Evolutionary conservation across 2,113 vertebrate genomes (phyloP), one percentile per base, ranked within the genome.

Genomic region (Micronycteris hirsuta): DNA sequence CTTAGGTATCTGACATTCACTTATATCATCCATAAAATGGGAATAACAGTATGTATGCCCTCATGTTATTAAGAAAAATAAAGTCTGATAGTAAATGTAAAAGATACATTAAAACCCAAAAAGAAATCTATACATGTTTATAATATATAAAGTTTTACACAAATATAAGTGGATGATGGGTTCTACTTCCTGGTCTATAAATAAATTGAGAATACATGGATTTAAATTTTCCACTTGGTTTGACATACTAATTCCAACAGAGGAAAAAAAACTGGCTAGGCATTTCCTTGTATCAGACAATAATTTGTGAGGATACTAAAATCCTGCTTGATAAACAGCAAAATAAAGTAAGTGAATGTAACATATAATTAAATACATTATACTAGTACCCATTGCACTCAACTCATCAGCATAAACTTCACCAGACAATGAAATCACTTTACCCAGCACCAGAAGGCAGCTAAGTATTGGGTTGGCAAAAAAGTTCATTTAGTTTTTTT

Each of bases 271-370:
- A 97, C 24, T 65, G 45, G 82, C 10, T 58, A 91, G 49, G 54
- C 26, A 96, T 41, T 78, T 96, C 26, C 28, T 78, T 88, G 74
- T 54, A 19, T 92, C 47, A 96, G 13, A 91, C 54, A 54, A 85
- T 56, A 90, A 94, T 83, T 78, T 96, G 24, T 86, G 28, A 94
- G 45, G 31, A 91, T 86, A 38, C 41, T 90, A 90, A 95, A 96
- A 85, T 92, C 31, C 47, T 96, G 31, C 26, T 15, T 88, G n/a
- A 91, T 84, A 93, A 94, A 82, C 4, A 91, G 28, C n/a, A 95
- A 91, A 93, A 80, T 88, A 61, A 88, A 80, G 80, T 78, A 95
- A 93, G 63, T 85, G 47, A 43, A 82, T 86, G 15, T 49, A 68
- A 78, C 9, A 43, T 54, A 15, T 61, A 88, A 94, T 74, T 83